These are phyloP conservation scores for Lampropteryx suffumata DNA, from an alignment of 2,888 invertebrate species.

Conservation along the genomic window DNA sequence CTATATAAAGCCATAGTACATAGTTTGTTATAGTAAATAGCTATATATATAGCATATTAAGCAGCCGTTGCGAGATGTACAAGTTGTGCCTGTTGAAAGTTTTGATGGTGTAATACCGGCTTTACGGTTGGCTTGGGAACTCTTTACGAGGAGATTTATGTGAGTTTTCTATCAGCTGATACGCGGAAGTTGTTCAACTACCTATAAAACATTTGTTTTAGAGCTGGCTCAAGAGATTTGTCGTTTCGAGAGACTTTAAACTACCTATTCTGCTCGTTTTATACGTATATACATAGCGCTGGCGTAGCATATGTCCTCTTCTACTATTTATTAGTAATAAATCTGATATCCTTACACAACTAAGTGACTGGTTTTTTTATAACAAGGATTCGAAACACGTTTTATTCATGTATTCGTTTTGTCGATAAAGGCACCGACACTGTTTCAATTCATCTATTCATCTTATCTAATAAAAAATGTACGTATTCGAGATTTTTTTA, in stretches of 20 bases:
- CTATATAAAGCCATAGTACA: background rate
- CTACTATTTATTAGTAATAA: too few relatives aligned
- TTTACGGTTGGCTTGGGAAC: constrained; percentile 17
- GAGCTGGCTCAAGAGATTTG: constrained; percentile 11
- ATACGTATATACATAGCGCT: too few relatives aligned
- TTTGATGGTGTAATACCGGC: constrained; percentile 30
- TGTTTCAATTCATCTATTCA: too few relatives aligned
- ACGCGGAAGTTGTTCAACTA: background rate
- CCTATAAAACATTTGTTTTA: constrained; percentile 6
- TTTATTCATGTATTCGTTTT: too few relatives aligned
- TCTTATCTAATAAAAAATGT: too few relatives aligned
- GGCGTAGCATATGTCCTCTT: too few relatives aligned
- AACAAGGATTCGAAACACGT: too few relatives aligned
- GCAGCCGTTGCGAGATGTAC: constrained; percentile 23
- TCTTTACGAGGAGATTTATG: constrained; percentile 17
- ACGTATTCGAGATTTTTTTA: too few relatives aligned
- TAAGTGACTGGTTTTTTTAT: too few relatives aligned
- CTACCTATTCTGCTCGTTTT: background rate
- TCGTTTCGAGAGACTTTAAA: constrained; percentile 1
- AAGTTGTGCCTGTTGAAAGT: constrained; percentile 21
- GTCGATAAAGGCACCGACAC: too few relatives aligned
- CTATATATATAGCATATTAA: background rate
- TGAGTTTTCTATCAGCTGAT: constrained; percentile 21
- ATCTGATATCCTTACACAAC: too few relatives aligned
- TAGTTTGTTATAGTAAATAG: too few relatives aligned